Base-by-base conservation (phyloP, 1,140 invertebrate species). In the Trichonephila clavipes region DNA sequence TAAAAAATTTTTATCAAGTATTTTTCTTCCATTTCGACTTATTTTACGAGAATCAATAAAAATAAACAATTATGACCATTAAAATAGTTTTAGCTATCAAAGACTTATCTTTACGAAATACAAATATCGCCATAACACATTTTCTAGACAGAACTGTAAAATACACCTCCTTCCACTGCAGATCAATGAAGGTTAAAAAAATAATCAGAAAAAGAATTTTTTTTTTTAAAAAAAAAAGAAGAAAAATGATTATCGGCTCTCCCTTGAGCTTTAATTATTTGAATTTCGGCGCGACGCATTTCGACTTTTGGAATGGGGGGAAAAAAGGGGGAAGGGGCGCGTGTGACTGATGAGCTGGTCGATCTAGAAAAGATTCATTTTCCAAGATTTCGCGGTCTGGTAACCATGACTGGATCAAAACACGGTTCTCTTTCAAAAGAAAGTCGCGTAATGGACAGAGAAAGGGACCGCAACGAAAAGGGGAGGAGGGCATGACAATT, bases 311-410 rank as follows among this genome's bases (percentile, higher is more conserved):
- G 28, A 77, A 14, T 28, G 24, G 24, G 24, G 18, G 16, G 16
- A 34, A 16, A 16, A 5, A 34, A 18, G 14, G 69, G 69, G 69
- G 14, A 28, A 16, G 44, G 6, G 83, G 59, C 16, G 51, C 2
- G 21, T n/a, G 12, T 21, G 83, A 21, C 34, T 24, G 34, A 24
- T 77, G 34, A 77, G 72, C 72, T 77, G 34, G 58, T 61, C 83
- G 40, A 85, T 59, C 40, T 24, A 85, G 58, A 85, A 85, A 24
- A 44, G 82, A 44, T 85, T 85, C 82, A 85, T 85, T 85, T 85
- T 59, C 82, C 82, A 85, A 59, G 58, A 85, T 85, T 85, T 59
- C 82, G 82, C 82, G 82, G 82, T 85, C 82, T 85, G 82, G 40
- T 85, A 85, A 51, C 4, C 82, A 85, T 24, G 34, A 16, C 16